These are phyloP conservation scores for Drosophila eugracilis DNA, from an alignment of 1,140 invertebrate genomes.

Conservation along the genomic window DNA sequence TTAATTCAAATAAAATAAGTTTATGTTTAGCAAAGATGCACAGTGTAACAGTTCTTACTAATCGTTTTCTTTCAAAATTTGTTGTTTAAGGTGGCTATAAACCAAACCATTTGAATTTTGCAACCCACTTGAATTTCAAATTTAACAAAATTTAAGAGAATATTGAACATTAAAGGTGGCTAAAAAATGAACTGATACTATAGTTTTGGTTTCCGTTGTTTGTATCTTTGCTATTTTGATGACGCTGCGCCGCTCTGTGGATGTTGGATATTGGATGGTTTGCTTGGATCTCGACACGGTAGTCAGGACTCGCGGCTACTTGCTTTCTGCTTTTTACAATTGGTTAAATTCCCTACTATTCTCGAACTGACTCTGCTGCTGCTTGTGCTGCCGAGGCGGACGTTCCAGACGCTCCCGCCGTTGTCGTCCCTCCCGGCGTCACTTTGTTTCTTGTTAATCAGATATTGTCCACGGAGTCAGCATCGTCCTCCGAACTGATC, in stretches of 20 bases:
- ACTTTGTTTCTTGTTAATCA: conserved; percentile 81
- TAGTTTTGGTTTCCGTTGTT: conserved; percentile 10
- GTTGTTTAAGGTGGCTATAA: conserved; percentile 40
- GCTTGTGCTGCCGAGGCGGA: conserved; percentile 28
- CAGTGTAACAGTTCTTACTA: conserved; percentile 54
- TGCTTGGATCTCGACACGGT: conserved; percentile 15
- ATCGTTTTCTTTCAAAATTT: conserved; percentile 39
- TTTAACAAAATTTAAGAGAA: conserved; percentile 36
- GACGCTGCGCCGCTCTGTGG: conserved; percentile 10
- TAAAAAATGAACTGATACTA: conserved; percentile 39
- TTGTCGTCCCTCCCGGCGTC: conserved; percentile 38
- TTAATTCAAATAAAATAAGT: conserved; percentile 66
- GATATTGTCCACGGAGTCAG: conserved; percentile 90
- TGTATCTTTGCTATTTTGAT: not conserved
- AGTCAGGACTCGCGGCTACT: conserved; percentile 1
- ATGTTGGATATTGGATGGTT: conserved; percentile 1
- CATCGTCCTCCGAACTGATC: conserved; percentile 94
- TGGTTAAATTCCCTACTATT: conserved; percentile 79
- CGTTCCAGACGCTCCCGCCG: conserved; percentile 28
- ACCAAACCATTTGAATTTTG: conserved; percentile 52
- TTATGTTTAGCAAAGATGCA: conserved; percentile 36
- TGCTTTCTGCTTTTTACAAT: conserved; percentile 69
- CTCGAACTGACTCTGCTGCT: conserved; percentile 57
- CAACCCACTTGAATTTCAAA: conserved; percentile 32
- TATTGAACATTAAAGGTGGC: conserved; percentile 30